Base-by-base conservation (phyloP, 2,797 vertebrate species). In the Pseudomugil gertrudae region DNA sequence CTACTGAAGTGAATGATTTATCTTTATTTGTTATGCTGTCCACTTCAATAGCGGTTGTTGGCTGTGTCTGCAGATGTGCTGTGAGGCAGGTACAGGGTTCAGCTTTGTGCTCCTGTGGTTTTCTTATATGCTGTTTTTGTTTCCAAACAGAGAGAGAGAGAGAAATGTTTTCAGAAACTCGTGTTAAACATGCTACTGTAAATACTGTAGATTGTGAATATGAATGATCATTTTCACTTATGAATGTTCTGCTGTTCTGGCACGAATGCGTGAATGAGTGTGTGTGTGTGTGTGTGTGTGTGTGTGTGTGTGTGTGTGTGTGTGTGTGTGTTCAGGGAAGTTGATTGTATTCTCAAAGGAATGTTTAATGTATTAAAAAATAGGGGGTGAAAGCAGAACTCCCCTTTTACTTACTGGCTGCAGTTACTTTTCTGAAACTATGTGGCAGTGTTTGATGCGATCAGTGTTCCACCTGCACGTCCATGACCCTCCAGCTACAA, bases 281-380 rank as follows among this genome's bases (percentile, higher is more conserved):
- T n/a, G 63, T 9, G 69, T 52, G 76, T 38, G 66, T 63, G 69
- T 52, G 76, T 38, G 66, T 63, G 69, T 52, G 76, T 38, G 66
- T 63, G 69, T 52, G 76, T 38, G 66, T 63, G n/a, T 57, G 64
- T 57, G 47, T 47, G 61, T 33, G 47, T 33, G 72, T 36, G 58
- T 6, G 73, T n/a, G 63, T 9, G 69, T 52, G 76, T 38, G 66
- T 63, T 10, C 69, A 70, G 72, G 78, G 67, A 76, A 85, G 83
- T 66, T 84, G 87, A 90, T 90, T 90, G 88, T 90, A 84, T 72
- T 74, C 56, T 89, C 69, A 76, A 58, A 83, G 68, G 78, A 91
- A 88, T 92, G 88, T 90, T 85, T 62, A 63, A 81, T 87, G 72
- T 84, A 32, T 45, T 21, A 21, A 45, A 45, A 40, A 40, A 40